phyloP scores from a whole-genome alignment of 1,140 invertebrate genomes.

The Caenorhabditis latens region DNA sequence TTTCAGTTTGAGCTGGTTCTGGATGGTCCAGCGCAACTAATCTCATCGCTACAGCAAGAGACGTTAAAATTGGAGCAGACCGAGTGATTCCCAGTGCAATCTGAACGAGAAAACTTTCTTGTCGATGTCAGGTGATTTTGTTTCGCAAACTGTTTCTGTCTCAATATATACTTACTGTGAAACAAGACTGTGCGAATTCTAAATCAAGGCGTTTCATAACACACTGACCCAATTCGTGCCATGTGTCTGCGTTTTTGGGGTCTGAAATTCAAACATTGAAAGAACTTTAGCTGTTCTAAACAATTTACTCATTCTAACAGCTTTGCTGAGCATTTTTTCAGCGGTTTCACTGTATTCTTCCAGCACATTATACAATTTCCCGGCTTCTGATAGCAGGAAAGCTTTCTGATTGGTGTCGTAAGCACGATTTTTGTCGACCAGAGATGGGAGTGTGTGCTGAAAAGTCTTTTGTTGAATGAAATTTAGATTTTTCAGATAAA shows the following conservation, averaged over 20 bases:
- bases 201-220: slow-evolving; percentile 28
- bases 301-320: slow-evolving; percentile 12
- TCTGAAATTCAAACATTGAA: not conserved
- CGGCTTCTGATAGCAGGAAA: not conserved
- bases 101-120: not conserved
- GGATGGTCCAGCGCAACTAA: slow-evolving; percentile 9
- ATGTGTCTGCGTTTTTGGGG: slow-evolving; percentile 26
- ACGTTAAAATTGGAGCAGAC: slow-evolving; percentile 9
- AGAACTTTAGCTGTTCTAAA: not conserved
- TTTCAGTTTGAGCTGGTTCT: not conserved
- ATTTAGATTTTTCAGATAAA: too few species aligned
- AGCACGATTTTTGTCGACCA: not conserved
- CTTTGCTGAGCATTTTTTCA: not conserved
- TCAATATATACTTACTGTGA: slow-evolving; percentile 7
- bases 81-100: not conserved
- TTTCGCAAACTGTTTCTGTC: too few species aligned
- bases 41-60: slow-evolving; percentile 1
- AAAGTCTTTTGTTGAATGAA: not conserved
- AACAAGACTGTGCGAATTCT: slow-evolving; percentile 37
- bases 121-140: too few species aligned
- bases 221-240: slow-evolving; percentile 32
- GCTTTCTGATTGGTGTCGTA: slow-evolving; percentile 26
- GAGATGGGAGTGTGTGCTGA: not conserved
- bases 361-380: slow-evolving; percentile 24
- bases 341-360: slow-evolving; percentile 13